Evolutionary conservation across 1,140 invertebrate species (phyloP).

Genomic region (Tetramorium parvispinum): DNA sequence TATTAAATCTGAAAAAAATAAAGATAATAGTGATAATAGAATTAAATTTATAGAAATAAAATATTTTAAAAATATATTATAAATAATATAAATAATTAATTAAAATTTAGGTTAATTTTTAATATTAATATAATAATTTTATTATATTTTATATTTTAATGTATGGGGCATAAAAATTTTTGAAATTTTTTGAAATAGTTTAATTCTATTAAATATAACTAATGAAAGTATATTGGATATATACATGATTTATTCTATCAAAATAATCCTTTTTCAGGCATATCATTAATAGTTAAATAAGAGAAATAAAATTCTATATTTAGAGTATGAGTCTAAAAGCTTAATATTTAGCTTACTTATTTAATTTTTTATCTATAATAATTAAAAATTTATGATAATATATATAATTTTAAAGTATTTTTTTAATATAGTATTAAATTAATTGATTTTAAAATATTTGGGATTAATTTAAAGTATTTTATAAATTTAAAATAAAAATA

Average conservation of each 20-base stretch:
- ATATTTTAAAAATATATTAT: background rate
- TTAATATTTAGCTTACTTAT: slow-evolving; percentile 16
- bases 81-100: background rate
- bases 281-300: slow-evolving; percentile 23
- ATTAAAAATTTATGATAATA: too few relatives aligned
- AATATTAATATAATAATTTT: background rate
- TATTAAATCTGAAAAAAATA: background rate
- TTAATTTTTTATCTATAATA: too few relatives aligned
- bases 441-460: too few relatives aligned
- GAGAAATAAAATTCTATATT: background rate
- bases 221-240: background rate
- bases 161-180: slow-evolving; percentile 19
- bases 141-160: slow-evolving; percentile 9
- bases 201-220: slow-evolving; percentile 26
- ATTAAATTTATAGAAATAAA: background rate
- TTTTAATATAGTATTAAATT: too few relatives aligned
- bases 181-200: slow-evolving; percentile 2
- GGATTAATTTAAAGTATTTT: too few relatives aligned
- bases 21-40: background rate
- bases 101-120: too few relatives aligned
- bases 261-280: slow-evolving; percentile 31
- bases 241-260: slow-evolving; percentile 22
- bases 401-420: background rate
- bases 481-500: too few relatives aligned
- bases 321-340: slow-evolving; percentile 22